Base-by-base conservation (phyloP, 2,888 invertebrate genomes). In the Drosophila meridiana region DNA sequence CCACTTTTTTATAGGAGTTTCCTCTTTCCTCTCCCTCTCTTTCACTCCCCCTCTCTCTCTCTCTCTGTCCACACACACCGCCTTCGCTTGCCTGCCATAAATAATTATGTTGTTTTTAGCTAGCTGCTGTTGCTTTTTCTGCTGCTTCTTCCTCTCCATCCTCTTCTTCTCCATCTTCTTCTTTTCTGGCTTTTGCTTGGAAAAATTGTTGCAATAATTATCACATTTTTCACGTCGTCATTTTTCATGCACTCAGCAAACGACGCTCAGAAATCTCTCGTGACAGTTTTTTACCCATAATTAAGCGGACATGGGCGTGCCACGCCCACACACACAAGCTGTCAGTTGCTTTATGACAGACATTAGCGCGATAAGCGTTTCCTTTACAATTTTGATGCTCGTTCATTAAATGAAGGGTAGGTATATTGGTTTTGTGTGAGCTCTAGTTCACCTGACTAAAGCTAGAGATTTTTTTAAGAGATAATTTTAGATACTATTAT, bases 101-200 rank as follows among this genome's bases (percentile, higher is more conserved):
- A 88, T 85, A 85, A 85, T 85, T 88, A 86, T 86, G 88, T 88
- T 88, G 80, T 86, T 82, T 80, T 85, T 80, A 85, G 88, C 85
- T 73, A 72, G 67, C 67, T 76, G 47, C 53, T 38, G 32, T 32
- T 66, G 67, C 67, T 73, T 40, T 43, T 34, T 36, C 20, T 76
- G 43, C 50, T 36, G 34, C 28, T 61, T 64, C 67, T 68, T 36
- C 36, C 30, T 34, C 20, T 43, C n/a, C n/a, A n/a, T n/a, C n/a
- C n/a, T n/a, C n/a, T n/a, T n/a, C n/a, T n/a, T n/a, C n/a, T n/a
- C n/a, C n/a, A 56, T 38, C 36, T 47, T 30, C 26, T 52, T 55
- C 34, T 36, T 59, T 65, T 36, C 57, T 65, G 50, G 30, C 56
- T 42, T n/a, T n/a, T 32, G 28, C 56, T 56, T 42, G 30, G 36